Evolutionary conservation across 2,888 invertebrate species (phyloP).

Genomic region (Melikaiella ostensackeni): DNA sequence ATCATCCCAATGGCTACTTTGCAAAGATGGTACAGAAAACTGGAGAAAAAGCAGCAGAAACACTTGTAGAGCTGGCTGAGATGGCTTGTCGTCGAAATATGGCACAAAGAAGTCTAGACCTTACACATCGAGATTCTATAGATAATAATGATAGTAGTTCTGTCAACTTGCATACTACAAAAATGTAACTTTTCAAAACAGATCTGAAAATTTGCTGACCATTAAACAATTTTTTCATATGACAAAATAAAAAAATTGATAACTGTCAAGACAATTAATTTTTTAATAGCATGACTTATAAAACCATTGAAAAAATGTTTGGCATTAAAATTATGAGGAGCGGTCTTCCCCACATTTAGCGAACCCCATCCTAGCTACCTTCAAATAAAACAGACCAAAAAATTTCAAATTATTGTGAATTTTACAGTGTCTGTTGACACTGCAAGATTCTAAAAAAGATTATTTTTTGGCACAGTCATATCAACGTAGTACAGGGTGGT

Average conservation of each 20-base stretch:
- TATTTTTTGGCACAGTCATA: too few species aligned
- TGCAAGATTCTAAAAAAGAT: too few species aligned
- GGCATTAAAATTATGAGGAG: too few species aligned
- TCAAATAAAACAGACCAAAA: too few species aligned
- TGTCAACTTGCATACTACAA: background rate
- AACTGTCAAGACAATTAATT: too few species aligned
- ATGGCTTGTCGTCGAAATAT: conserved; percentile 50
- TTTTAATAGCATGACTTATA: too few species aligned
- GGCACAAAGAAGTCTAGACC: conserved; percentile 37
- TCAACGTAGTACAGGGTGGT: too few species aligned
- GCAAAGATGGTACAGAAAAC: conserved; percentile 86
- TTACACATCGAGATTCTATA: background rate
- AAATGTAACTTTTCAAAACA: background rate
- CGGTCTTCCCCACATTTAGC: too few species aligned
- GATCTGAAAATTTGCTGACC: background rate
- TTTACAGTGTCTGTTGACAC: too few species aligned
- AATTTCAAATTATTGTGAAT: too few species aligned
- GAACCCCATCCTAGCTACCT: too few species aligned
- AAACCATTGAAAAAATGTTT: too few species aligned
- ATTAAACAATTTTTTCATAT: background rate
- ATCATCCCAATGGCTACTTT: conserved; percentile 80
- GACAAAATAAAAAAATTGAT: background rate
- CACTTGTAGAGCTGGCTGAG: conserved; percentile 77
- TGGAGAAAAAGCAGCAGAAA: conserved; percentile 80
- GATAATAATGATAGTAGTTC: conserved; percentile 18